Evolutionary conservation across 2,113 vertebrate genomes (phyloP).

Genomic region (Ceratotherium simum): DNA sequence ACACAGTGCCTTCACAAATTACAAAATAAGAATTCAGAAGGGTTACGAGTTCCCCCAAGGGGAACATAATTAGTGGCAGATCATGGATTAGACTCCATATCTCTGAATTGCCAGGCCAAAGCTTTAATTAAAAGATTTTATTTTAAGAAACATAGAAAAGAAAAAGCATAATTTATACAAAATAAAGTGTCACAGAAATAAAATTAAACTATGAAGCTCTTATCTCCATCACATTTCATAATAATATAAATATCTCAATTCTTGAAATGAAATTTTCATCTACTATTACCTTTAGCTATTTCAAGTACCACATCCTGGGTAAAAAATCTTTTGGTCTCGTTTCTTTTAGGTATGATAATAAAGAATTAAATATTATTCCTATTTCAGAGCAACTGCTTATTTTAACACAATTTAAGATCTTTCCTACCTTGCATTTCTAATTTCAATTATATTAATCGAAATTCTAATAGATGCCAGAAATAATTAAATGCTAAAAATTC

Average conservation of each 20-base stretch:
- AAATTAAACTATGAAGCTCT: not conserved
- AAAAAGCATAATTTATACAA: slow-evolving; percentile 33
- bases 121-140: slow-evolving; percentile 37
- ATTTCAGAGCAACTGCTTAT: slow-evolving; percentile 4
- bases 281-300: slow-evolving; percentile 20
- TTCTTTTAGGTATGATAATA: slow-evolving; percentile 20
- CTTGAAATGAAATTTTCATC: slow-evolving; percentile 31
- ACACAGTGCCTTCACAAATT: not conserved
- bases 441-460: slow-evolving; percentile 16
- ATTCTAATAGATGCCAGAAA: slow-evolving; percentile 29
- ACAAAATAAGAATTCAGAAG: not conserved
- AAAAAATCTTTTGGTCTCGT: not conserved
- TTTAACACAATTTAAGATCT: slow-evolving; percentile 10
- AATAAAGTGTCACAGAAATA: slow-evolving; percentile 6
- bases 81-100: not conserved
- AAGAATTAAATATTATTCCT: slow-evolving; percentile 25
- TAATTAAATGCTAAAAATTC: slow-evolving; percentile 34
- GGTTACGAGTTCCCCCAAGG: not conserved
- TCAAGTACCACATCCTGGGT: not conserved
- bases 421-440: slow-evolving; percentile 20
- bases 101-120: not conserved
- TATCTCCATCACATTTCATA: slow-evolving; percentile 24
- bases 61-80: not conserved
- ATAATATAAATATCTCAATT: not conserved
- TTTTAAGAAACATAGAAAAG: not conserved